Conservation (phyloP, 1,140 invertebrate genomes). For the Cryptotermes secundus region DNA sequence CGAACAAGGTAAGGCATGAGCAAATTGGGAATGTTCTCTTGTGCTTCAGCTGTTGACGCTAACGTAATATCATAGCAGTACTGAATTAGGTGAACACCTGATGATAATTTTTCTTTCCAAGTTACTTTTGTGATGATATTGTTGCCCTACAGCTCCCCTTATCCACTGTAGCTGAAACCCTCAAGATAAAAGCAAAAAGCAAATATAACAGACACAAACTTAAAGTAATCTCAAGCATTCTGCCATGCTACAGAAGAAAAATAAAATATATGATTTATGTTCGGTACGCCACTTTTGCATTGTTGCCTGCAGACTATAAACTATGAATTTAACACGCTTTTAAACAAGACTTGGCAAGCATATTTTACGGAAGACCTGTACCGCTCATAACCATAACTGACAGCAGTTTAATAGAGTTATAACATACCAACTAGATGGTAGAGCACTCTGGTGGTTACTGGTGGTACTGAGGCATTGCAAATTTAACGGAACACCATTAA, state of each 20-base stretch:
- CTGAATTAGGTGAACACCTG: too few species aligned
- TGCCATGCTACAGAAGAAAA: not conserved
- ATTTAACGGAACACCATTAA: slow-evolving; percentile 9
- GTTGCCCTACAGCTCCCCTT: not conserved
- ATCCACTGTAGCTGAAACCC: not conserved
- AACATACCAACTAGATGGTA: not conserved
- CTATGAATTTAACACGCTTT: not conserved
- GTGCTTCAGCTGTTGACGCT: too few species aligned
- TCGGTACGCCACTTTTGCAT: not conserved
- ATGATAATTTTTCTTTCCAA: too few species aligned
- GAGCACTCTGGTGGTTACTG: not conserved
- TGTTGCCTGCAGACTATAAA: not conserved
- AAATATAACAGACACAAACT: not conserved
- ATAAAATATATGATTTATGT: not conserved
- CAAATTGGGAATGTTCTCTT: too few species aligned
- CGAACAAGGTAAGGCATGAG: too few species aligned
- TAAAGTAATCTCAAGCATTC: not conserved
- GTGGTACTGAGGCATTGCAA: not conserved
- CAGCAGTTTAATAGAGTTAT: slow-evolving; percentile 14
- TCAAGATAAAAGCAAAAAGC: not conserved
- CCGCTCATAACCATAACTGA: slow-evolving; percentile 7
- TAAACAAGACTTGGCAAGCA: slow-evolving; percentile 16
- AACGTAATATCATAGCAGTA: too few species aligned
- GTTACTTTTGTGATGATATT: too few species aligned
- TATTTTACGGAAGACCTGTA: not conserved